Conservation (phyloP, 2,888 invertebrate genomes). For the Callinectes sapidus region DNA sequence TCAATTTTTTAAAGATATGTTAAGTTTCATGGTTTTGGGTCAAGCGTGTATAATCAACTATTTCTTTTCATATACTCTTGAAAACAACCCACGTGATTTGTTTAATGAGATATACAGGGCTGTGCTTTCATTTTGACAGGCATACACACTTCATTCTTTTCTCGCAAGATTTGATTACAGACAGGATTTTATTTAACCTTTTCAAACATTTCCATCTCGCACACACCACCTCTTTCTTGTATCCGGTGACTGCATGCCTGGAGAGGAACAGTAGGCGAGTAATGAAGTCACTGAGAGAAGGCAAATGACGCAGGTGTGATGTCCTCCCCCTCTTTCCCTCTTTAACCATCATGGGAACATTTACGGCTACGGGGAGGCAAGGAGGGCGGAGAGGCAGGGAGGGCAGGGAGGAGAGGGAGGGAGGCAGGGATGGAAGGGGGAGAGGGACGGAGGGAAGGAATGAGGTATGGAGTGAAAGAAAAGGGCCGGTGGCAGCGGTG, state of each 20-base stretch:
- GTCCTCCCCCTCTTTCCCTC: neutral
- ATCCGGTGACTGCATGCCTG: neutral
- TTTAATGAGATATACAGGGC: neutral
- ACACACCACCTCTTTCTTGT: too few species aligned
- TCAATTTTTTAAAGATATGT: neutral
- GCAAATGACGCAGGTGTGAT: neutral
- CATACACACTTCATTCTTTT: neutral
- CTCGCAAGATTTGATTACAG: neutral
- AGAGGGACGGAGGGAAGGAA: neutral
- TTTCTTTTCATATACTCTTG: neutral
- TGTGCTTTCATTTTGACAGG: neutral
- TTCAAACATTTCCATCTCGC: neutral
- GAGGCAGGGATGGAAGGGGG: conserved; percentile 4
- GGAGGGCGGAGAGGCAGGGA: conserved; percentile 21
- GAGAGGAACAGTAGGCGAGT: neutral
- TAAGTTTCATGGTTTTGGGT: neutral
- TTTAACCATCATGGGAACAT: neutral
- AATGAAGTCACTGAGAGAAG: neutral
- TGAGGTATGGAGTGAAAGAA: neutral
- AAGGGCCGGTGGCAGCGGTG: conserved; percentile 27
- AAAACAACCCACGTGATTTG: neutral
- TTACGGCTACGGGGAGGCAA: neutral
- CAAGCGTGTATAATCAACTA: neutral
- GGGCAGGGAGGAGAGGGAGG: conserved; percentile 25
- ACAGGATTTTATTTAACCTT: neutral